Evolutionary conservation across 2,888 invertebrate species (phyloP).

Genomic region (Strigamia maritima): DNA sequence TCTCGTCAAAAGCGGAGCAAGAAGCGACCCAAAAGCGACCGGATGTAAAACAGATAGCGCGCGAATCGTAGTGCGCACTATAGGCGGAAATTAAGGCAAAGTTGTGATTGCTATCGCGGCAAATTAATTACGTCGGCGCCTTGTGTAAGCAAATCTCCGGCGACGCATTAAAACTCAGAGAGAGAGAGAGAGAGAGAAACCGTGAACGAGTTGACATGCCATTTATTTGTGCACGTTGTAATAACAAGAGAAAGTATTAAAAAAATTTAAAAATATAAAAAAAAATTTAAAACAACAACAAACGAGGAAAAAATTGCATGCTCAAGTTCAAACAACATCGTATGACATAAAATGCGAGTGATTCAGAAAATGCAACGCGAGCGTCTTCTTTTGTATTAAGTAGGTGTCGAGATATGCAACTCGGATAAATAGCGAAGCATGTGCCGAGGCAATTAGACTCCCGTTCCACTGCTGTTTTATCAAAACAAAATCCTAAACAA

Average conservation of each 20-base stretch:
- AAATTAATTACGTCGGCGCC: conserved; percentile 33
- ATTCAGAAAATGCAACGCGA: conserved; percentile 12
- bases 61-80: conserved; percentile 12
- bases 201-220: conserved; percentile 26
- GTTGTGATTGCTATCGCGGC: conserved; percentile 10
- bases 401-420: conserved; percentile 29
- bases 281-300: background rate
- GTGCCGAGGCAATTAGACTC: conserved; percentile 31
- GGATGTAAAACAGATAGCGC: conserved; percentile 24
- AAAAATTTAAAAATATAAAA: background rate
- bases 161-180: conserved; percentile 25
- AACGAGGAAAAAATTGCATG: background rate
- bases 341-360: background rate
- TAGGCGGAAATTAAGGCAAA: conserved; percentile 37
- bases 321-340: conserved; percentile 22
- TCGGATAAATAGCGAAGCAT: conserved; percentile 32
- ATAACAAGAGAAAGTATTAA: background rate
- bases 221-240: conserved; percentile 25
- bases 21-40: conserved; percentile 23
- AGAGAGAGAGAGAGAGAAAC: background rate
- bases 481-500: conserved; percentile 32
- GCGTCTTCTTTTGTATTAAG: conserved; percentile 19
- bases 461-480: conserved; percentile 30
- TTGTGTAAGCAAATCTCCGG: conserved; percentile 37
- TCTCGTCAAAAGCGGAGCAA: conserved; percentile 16